Conservation (phyloP, 2,797 vertebrate species). For the Pagetopsis macropterus region DNA sequence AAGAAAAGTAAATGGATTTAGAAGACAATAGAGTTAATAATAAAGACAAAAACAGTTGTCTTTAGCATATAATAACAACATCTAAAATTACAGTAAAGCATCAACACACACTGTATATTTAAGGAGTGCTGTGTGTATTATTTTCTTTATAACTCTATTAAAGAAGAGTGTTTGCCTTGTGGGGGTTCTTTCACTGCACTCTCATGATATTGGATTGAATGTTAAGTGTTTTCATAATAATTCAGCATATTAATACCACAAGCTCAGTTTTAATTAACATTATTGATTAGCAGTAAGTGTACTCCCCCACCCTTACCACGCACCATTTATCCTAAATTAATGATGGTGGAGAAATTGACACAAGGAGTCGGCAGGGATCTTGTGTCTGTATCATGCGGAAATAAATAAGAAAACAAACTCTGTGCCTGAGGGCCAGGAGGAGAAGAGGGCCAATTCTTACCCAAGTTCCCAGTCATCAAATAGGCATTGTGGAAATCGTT, state of each 20-base stretch:
- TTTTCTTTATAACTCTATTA: not conserved
- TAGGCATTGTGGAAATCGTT: slow-evolving; percentile 99
- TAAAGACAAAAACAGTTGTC: not conserved
- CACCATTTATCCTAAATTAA: slow-evolving; percentile 79
- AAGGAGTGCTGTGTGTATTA: not conserved
- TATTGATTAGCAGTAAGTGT: slow-evolving; percentile 79
- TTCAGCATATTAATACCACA: slow-evolving; percentile 76
- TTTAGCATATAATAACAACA: not conserved
- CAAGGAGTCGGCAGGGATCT: slow-evolving; percentile 59
- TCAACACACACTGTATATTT: not conserved
- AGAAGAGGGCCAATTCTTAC: slow-evolving; percentile 83
- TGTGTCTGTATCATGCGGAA: slow-evolving; percentile 52
- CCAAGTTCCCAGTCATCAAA: slow-evolving; percentile 99
- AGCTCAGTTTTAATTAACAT: slow-evolving; percentile 79
- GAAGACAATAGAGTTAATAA: not conserved
- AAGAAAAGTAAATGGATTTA: not conserved
- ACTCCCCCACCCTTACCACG: slow-evolving; percentile 38
- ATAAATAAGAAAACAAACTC: slow-evolving; percentile 43
- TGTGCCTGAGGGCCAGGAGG: not conserved
- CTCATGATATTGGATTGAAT: slow-evolving; percentile 52
- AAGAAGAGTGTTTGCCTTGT: slow-evolving; percentile 1
- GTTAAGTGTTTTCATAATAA: slow-evolving; percentile 72
- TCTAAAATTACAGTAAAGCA: not conserved
- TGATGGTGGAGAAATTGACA: slow-evolving; percentile 70
- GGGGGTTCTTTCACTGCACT: not conserved